phyloP scores from a whole-genome alignment of 2,113 vertebrate genomes.

The Paradisaea rubra region DNA sequence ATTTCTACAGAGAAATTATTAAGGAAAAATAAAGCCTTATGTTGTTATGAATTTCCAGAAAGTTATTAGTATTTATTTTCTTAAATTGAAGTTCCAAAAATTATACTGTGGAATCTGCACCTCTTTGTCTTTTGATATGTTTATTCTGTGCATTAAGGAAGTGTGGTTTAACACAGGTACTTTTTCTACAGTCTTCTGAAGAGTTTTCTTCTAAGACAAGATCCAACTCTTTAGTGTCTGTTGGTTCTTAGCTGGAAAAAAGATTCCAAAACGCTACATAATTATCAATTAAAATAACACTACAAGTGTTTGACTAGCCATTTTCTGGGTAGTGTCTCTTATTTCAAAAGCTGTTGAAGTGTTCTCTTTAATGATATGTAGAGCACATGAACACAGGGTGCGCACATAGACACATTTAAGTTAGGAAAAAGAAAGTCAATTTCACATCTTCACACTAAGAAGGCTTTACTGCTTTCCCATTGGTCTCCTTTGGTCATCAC shows the following conservation, averaged over 20 bases:
- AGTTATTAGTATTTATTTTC: background rate
- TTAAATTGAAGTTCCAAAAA: background rate
- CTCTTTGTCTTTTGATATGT: background rate
- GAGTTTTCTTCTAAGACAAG: background rate
- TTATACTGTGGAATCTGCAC: background rate
- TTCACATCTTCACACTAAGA: background rate
- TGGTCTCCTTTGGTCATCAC: background rate
- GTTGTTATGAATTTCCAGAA: background rate
- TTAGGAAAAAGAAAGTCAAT: background rate
- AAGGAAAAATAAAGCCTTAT: background rate
- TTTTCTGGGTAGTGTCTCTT: background rate
- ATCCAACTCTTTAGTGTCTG: background rate
- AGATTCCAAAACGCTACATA: background rate
- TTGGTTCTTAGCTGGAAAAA: background rate
- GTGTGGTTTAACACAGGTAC: background rate
- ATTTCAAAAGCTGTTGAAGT: background rate
- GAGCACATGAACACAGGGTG: background rate
- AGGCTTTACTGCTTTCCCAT: background rate
- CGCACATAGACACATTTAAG: rapidly evolving
- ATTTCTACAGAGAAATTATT: background rate
- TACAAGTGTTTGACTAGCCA: background rate
- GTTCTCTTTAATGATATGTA: background rate
- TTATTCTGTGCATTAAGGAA: background rate
- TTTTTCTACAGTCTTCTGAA: background rate
- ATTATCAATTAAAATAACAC: background rate